Evolutionary conservation across 2,888 invertebrate species (phyloP), one percentile per base, ranked within the genome.

Genomic region (Drosophila pegasa): DNA sequence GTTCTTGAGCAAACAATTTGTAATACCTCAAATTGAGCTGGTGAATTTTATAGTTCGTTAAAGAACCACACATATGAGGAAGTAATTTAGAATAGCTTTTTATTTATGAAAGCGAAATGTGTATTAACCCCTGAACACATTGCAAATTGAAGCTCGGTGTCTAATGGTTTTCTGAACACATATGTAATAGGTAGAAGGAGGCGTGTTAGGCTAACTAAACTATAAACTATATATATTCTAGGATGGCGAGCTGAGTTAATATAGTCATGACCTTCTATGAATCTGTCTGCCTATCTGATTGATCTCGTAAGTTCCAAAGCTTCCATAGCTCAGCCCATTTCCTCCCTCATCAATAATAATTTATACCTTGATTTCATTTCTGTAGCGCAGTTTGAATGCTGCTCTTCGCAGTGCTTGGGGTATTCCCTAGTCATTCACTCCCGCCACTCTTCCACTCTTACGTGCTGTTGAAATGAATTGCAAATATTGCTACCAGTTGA

Each of bases 1-100:
- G 71, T 78, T 75, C 75, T 71, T 77, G 47, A 47, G 45, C 25
- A 37, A 54, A 50, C 38, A 41, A 38, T 22, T 35, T 33, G 20
- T 37, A 48, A 7, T 20, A 35, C 20, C 41, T 33, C 7, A 54
- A 41, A 7, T 22, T 20, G 29, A 22, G 20, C 0, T 22, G 14
- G 16, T 16, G 3, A 22, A 60, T 45, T 37, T 59, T 35, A 29
- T 43, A 27, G 56, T 25, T n/a, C 22, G 27, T 16, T 10, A 7
- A 40, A 33, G 31, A 41, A 41, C 12, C 7, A 27, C 12, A n/a
- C 14, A 31, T 14, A 29, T 31, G 38, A 31, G 59, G 50, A 35
- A 35, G 33, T 25, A 6, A 0, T 12, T 40, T 20, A 5, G 18
- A 38, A 18, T 16, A 18, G 18, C n/a, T 10, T 38, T 38, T 18